Percentiles rank a stretch among this genome's conserved stretches.
Evolutionary conservation across 2,113 vertebrate species (phyloP).

Genomic region (Manacus vitellinus): DNA sequence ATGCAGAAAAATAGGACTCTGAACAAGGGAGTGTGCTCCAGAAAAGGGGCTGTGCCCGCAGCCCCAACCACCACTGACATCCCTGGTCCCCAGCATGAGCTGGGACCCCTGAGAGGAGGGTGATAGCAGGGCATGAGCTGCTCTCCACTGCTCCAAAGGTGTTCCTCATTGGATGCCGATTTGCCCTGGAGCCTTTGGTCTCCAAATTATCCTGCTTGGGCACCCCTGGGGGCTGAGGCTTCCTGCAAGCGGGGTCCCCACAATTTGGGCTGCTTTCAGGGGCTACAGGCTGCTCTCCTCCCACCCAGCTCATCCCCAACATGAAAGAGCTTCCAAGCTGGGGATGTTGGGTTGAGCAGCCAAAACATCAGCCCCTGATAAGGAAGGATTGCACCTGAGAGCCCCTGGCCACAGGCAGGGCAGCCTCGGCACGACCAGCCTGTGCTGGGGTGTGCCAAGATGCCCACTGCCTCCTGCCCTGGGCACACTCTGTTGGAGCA

Average conservation of each 20-base stretch:
- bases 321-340: not conserved
- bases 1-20: conserved; percentile 86
- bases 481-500: conserved; percentile 81
- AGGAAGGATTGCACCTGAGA: not conserved
- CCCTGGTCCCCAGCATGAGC: not conserved
- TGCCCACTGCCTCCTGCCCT: not conserved
- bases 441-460: rapidly evolving
- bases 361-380: not conserved
- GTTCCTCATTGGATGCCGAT: not conserved
- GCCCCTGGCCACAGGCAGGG: rapidly evolving
- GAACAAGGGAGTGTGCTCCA: conserved; percentile 70
- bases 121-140: not conserved
- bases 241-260: rapidly evolving
- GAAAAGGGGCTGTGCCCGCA: not conserved
- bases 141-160: not conserved
- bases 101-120: not conserved
- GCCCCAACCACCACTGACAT: not conserved
- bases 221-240: not conserved
- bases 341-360: not conserved
- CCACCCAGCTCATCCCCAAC: not conserved
- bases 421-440: not conserved
- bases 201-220: not conserved
- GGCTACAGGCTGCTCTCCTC: not conserved
- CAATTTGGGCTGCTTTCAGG: not conserved
- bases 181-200: not conserved